These are phyloP conservation scores for Yponomeuta plumbellus DNA, from an alignment of 2,888 invertebrate genomes.

Conservation along the genomic window DNA sequence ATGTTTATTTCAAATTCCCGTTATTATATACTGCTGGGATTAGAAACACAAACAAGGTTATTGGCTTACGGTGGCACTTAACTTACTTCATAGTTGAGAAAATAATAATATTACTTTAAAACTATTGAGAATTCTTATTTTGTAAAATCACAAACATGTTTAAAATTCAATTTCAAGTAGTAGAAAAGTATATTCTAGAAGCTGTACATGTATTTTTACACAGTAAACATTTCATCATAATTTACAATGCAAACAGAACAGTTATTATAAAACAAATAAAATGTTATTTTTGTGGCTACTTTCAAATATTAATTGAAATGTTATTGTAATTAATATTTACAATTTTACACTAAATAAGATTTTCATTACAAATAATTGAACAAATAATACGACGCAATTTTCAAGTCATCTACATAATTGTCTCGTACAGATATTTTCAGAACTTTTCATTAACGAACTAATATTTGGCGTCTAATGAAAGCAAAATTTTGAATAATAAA, in stretches of 20 bases:
- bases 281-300: slow-evolving; percentile 19
- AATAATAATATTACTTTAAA: slow-evolving; percentile 18
- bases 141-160: slow-evolving; percentile 58
- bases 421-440: slow-evolving; percentile 28
- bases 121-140: slow-evolving; percentile 38
- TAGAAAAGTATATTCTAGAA: slow-evolving; percentile 32
- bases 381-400: slow-evolving; percentile 28
- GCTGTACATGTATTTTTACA: slow-evolving; percentile 11
- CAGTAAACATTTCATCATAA: slow-evolving; percentile 14
- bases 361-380: slow-evolving; percentile 34
- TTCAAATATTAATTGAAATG: background rate
- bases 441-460: slow-evolving; percentile 43
- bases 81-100: slow-evolving; percentile 40
- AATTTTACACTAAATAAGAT: slow-evolving; percentile 32
- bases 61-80: slow-evolving; percentile 63
- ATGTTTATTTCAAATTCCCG: slow-evolving; percentile 33
- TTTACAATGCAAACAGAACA: slow-evolving; percentile 18
- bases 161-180: slow-evolving; percentile 61
- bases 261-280: slow-evolving; percentile 40
- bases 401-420: slow-evolving; percentile 22
- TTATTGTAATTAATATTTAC: slow-evolving; percentile 35
- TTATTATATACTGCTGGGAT: slow-evolving; percentile 37
- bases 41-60: slow-evolving; percentile 65
- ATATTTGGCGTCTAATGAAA: slow-evolving; percentile 69
- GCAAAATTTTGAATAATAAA: slow-evolving; percentile 37